Percentiles rank a stretch among this genome's conserved stretches.
phyloP scores from a whole-genome alignment of 2,113 vertebrate species.

The Gorilla gorilla region DNA sequence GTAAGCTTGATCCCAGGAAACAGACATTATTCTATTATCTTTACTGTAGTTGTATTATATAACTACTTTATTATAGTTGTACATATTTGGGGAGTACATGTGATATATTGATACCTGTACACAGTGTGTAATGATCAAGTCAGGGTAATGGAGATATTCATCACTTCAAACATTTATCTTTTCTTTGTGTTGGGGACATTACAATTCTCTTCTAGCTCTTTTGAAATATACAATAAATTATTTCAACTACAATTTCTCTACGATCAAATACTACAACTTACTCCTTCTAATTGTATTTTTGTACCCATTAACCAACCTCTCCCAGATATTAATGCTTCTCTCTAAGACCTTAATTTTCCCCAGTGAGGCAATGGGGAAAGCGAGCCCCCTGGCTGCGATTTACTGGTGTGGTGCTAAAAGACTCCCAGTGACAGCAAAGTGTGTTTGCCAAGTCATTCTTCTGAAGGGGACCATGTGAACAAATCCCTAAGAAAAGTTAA shows the following conservation, averaged over 20 bases:
- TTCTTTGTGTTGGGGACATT: neutral
- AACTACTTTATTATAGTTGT: neutral
- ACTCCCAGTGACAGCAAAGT: neutral
- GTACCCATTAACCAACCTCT: neutral
- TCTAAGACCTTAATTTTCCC: constrained; percentile 11
- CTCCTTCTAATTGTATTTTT: neutral
- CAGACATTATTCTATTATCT: neutral
- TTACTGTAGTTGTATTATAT: neutral
- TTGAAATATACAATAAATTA: neutral
- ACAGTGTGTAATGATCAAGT: neutral
- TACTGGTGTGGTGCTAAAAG: neutral
- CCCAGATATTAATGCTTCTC: neutral
- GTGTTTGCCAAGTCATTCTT: neutral
- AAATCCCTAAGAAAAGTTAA: neutral
- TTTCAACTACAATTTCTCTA: neutral
- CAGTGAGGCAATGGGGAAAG: neutral
- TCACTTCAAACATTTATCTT: neutral
- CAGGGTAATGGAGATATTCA: neutral
- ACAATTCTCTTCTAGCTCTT: neutral
- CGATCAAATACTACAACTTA: neutral
- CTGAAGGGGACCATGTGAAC: neutral
- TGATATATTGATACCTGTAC: neutral
- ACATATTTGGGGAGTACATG: neutral
- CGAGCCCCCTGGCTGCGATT: neutral
- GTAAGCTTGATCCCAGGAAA: neutral